A percentile compares a stretch with the other conserved stretches of the same genome.
These are phyloP conservation scores for Hycleus cichorii DNA, from an alignment of 1,140 invertebrate genomes.

Conservation along the genomic window DNA sequence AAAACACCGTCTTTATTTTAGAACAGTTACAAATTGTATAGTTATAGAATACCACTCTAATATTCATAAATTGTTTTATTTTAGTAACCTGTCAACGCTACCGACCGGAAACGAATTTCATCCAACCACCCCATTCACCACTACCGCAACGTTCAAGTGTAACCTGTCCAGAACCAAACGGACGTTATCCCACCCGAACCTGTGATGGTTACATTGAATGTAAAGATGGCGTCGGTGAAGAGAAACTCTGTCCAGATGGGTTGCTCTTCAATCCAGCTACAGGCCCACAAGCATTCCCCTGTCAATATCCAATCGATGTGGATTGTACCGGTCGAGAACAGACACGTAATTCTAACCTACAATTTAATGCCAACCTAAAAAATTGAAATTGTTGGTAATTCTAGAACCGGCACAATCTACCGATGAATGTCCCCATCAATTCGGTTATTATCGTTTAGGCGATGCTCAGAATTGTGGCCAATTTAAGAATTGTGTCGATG, in stretches of 20 bases:
- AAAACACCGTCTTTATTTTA: too few relatives aligned
- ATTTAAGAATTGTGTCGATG: slow-evolving; percentile 78
- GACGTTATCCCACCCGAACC: slow-evolving; percentile 30
- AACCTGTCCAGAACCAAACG: slow-evolving; percentile 28
- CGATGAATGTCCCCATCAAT: slow-evolving; percentile 75
- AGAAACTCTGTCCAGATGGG: slow-evolving; percentile 78
- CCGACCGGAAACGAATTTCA: too few relatives aligned
- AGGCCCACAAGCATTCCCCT: slow-evolving; percentile 64
- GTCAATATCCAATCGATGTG: slow-evolving; percentile 76
- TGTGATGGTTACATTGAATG: slow-evolving; percentile 53
- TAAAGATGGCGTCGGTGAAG: slow-evolving; percentile 61
- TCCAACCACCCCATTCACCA: neutral
- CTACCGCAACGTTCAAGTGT: slow-evolving; percentile 1
- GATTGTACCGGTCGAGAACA: slow-evolving; percentile 61
- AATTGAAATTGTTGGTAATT: slow-evolving; percentile 6
- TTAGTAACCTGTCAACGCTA: too few relatives aligned
- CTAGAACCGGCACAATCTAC: slow-evolving; percentile 58
- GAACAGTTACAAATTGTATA: too few relatives aligned
- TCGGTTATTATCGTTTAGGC: slow-evolving; percentile 70
- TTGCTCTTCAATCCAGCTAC: slow-evolving; percentile 71
- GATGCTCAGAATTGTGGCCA: slow-evolving; percentile 67
- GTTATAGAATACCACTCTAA: too few relatives aligned
- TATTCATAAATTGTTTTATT: too few relatives aligned
- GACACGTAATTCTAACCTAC: slow-evolving; percentile 55
- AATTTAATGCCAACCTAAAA: too few relatives aligned